Base-by-base conservation (phyloP, 2,113 vertebrate genomes). In the Sinocyclocheilus anophthalmus region DNA sequence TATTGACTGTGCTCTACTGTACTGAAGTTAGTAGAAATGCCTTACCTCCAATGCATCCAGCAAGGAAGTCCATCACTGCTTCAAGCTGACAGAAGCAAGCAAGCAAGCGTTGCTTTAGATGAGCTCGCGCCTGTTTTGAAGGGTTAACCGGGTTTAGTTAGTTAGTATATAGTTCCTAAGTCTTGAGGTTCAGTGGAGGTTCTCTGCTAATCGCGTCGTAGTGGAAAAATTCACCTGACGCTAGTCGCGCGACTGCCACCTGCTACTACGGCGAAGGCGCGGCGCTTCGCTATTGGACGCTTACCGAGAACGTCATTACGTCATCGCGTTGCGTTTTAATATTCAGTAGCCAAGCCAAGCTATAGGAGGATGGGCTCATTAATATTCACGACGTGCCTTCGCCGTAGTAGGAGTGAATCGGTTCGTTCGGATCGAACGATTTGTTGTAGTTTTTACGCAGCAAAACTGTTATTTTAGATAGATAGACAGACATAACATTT, bases 21-120 rank as follows among this genome's bases (percentile, higher is more conserved):
- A 13, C 26, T 69, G 14, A 33, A 33, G 37, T 5, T 37, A 37
- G 3, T 1, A 30, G 16, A 6, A 33, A 13, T 11, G 5, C 11
- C 93, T 92, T 91, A 98, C 97, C 97, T 91, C 97, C 97, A 0
- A 97, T 91, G 90, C 97, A 99, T 86, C 97, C 97, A 48, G 97
- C 97, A 79, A 97, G 87, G 91, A 98, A 99, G 94, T 98, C 97
- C 94, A 99, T 94, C 91, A 91, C 95, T 92, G 93, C 95, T 86
- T 37, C 11, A 20, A 26, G 18, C 26, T 0, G 10, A n/a, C 78
- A 48, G 81, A 70, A 16, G 50, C 48, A 50, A 57, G 55, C 55
- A 14, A 59, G 55, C 55, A 14, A 59, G 48, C 26, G 81, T 37
- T 48, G 53, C 50, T 33, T 55, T 0, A 57, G 37, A 10, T 42